Evolutionary conservation across 1,140 invertebrate genomes (phyloP), one percentile per base, ranked within the genome.

Genomic region (Bombus confusus): DNA sequence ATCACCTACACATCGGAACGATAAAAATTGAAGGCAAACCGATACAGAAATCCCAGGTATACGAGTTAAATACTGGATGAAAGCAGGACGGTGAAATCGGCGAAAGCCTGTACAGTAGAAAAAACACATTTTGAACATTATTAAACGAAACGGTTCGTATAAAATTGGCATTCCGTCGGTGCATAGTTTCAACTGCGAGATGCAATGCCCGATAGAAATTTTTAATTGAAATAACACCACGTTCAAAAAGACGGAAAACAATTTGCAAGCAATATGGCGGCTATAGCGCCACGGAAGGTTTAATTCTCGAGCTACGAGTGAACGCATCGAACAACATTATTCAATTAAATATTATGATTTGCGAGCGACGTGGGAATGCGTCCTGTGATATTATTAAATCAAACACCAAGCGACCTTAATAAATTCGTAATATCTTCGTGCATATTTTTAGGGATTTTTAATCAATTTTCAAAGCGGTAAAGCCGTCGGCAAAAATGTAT

Each of bases 271-370:
- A 39, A 37, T 64, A 31, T 18, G 25, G 52, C 12, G 57, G 8
- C 8, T 59, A 12, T n/a, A 39, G 9, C 4, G 6, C 3, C 3
- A 31, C 22, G 59, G 28, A 64, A 78, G 6, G 10, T 4, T 25
- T 8, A n/a, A 43, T 13, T 66, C 59, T n/a, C 22, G 28, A 4
- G 15, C 5, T 31, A 66, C n/a, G 5, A 34, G 59, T n/a, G 43
- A 4, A 25, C 47, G 12, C 22, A 43, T 80, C 43, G 25, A 80
- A 69, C 15, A 52, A 80, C 71, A 71, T 80, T 80, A 25, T 80
- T 69, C n/a, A 80, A 71, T 47, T 47, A 80, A 80, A 71, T 18
- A 71, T 37, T 52, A 15, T n/a, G 25, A 22, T 71, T 57, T 28
- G 18, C 66, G 25, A 57, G 47, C 47, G n/a, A 8, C 5, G 52